These are phyloP conservation scores for Tachyglossus aculeatus DNA, from an alignment of 2,797 vertebrate species.

Conservation along the genomic window DNA sequence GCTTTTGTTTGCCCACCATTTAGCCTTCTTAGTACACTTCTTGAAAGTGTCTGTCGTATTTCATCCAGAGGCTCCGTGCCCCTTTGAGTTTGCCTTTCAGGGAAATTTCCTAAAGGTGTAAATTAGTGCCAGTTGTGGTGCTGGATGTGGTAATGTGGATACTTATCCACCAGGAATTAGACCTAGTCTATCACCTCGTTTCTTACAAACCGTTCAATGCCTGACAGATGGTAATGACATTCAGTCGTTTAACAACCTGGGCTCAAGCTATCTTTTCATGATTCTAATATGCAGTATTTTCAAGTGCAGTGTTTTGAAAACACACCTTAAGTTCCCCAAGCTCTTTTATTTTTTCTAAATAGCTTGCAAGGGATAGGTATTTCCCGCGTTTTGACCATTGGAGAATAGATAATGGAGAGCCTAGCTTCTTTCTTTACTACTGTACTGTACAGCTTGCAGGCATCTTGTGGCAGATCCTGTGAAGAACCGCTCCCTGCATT, in stretches of 20 bases:
- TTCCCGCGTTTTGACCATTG: background rate
- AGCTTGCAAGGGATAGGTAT: background rate
- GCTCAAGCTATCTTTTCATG: conserved; percentile 13
- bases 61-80: conserved; percentile 30
- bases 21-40: conserved; percentile 28
- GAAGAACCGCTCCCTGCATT: background rate
- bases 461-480: conserved; percentile 7
- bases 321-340: conserved; percentile 3
- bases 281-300: conserved; percentile 13
- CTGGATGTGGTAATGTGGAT: conserved; percentile 36
- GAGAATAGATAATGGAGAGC: conserved; percentile 9
- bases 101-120: conserved; percentile 47
- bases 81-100: conserved; percentile 49
- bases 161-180: conserved; percentile 48
- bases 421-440: conserved; percentile 2
- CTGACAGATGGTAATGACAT: conserved; percentile 44
- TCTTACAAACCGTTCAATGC: conserved; percentile 35
- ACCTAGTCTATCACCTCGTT: conserved; percentile 56
- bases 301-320: background rate
- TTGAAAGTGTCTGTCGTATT: conserved; percentile 26
- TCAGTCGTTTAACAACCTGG: conserved; percentile 29
- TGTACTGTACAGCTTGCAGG: background rate
- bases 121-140: conserved; percentile 47
- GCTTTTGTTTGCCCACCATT: background rate
- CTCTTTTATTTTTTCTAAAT: conserved; percentile 14